A percentile compares a stretch with the other conserved stretches of the same genome.
These are phyloP conservation scores for Leucoptera coffeella DNA, from an alignment of 2,888 invertebrate species.

Conservation along the genomic window DNA sequence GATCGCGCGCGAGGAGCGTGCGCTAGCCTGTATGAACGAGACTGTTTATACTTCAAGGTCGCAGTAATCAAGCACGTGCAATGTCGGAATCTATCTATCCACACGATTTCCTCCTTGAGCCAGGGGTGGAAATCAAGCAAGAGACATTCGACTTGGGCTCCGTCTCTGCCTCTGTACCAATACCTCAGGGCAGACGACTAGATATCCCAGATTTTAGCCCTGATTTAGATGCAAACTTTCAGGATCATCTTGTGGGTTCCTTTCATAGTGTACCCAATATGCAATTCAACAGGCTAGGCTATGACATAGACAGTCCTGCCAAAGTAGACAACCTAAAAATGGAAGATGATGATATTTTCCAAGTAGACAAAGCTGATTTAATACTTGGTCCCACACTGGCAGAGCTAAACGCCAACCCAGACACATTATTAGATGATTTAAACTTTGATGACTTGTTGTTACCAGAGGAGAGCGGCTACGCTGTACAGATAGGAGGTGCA, in stretches of 20 bases:
- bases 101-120: constrained; percentile 58
- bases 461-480: constrained; percentile 62
- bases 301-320: constrained; percentile 28
- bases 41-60: constrained; percentile 47
- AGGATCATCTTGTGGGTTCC: constrained; percentile 34
- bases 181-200: constrained; percentile 47
- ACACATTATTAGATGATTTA: constrained; percentile 73
- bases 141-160: constrained; percentile 46
- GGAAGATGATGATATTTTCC: constrained; percentile 85
- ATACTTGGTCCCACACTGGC: constrained; percentile 80
- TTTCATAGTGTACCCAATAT: constrained; percentile 30
- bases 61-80: constrained; percentile 44
- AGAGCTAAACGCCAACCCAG: constrained; percentile 80
- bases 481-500: constrained; percentile 43
- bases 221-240: constrained; percentile 51
- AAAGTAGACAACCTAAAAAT: constrained; percentile 64
- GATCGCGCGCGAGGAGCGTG: constrained; percentile 43
- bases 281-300: constrained; percentile 28
- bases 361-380: constrained; percentile 81
- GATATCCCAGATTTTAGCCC: constrained; percentile 40
- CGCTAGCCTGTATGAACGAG: constrained; percentile 44
- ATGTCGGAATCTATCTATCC: constrained; percentile 61
- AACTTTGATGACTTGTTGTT: constrained; percentile 79
- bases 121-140: constrained; percentile 57
- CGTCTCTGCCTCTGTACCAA: constrained; percentile 59